phyloP scores from a whole-genome alignment of 2,888 invertebrate species.

The Nymphalis urticae region DNA sequence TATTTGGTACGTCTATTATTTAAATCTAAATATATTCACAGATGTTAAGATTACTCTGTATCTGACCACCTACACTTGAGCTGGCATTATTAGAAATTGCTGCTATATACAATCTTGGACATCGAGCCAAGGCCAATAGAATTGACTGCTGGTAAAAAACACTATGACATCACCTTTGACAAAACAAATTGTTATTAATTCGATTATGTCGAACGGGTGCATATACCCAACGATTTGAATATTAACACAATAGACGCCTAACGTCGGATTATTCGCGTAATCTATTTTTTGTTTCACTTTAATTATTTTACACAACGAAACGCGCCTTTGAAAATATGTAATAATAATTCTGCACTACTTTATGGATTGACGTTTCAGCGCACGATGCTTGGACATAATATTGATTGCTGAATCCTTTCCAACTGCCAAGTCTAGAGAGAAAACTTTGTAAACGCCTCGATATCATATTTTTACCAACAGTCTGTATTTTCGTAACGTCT shows the following conservation, averaged over 20 bases:
- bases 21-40: background rate
- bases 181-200: conserved; percentile 37
- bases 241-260: background rate
- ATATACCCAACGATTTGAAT: background rate
- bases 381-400: conserved; percentile 1
- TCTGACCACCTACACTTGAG: conserved; percentile 49
- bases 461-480: background rate
- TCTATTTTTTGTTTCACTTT: background rate
- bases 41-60: conserved; percentile 42
- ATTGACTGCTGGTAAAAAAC: conserved; percentile 44
- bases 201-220: conserved; percentile 33
- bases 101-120: conserved; percentile 49
- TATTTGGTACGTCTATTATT: background rate
- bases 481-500: too few relatives aligned
- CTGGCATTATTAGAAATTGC: conserved; percentile 51
- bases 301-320: background rate
- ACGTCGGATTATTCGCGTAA: background rate
- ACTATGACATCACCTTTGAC: conserved; percentile 52
- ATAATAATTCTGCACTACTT: too few relatives aligned
- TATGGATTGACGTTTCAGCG: background rate
- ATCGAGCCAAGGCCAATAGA: conserved; percentile 56
- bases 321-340: background rate
- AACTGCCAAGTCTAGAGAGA: conserved; percentile 9
- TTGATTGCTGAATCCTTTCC: conserved; percentile 10
- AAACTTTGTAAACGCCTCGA: background rate